Conservation (phyloP, 1,140 invertebrate species). For the Calliphora vicina region DNA sequence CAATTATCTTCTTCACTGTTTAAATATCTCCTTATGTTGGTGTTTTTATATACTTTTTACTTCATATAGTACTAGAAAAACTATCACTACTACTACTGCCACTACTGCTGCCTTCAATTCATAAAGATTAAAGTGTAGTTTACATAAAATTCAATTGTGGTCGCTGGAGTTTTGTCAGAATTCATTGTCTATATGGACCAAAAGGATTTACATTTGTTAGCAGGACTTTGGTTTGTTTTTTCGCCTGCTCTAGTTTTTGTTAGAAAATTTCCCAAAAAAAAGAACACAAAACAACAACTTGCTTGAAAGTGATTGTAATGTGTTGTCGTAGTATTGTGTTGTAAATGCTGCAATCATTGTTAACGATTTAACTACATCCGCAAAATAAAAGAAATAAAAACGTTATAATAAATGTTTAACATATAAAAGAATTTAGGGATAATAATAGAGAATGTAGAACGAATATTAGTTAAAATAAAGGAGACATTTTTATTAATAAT, state of each 20-base stretch:
- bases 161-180: not conserved
- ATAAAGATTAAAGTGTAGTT: not conserved
- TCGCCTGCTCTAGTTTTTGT: not conserved
- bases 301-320: not conserved
- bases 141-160: slow-evolving; percentile 13
- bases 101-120: not conserved
- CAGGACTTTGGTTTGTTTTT: not conserved
- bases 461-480: no score
- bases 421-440: not conserved
- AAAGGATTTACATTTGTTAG: slow-evolving; percentile 5
- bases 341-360: not conserved
- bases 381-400: not conserved
- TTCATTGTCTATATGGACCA: slow-evolving; percentile 4
- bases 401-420: not conserved
- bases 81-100: no score
- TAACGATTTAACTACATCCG: not conserved
- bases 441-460: no score
- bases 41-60: no score
- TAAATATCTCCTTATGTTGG: no score
- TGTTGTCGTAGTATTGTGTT: not conserved
- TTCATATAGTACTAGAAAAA: no score
- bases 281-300: not conserved
- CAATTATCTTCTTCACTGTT: no score
- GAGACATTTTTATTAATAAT: not conserved
- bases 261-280: not conserved